Conservation (phyloP, 2,888 invertebrate species). For the Pecten maximus region DNA sequence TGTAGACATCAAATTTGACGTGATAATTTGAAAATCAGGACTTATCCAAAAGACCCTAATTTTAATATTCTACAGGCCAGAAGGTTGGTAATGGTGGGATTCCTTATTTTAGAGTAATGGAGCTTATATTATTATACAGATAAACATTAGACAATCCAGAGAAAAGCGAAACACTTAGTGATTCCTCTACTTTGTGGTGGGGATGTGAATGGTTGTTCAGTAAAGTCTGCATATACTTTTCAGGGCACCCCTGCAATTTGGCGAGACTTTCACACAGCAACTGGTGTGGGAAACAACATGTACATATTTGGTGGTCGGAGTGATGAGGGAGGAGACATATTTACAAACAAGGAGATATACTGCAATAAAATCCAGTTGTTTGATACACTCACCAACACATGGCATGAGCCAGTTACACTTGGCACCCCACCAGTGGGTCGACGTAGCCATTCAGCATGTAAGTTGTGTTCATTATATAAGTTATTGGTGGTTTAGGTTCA, state of each 20-base stretch:
- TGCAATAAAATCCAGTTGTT: slow-evolving; percentile 87
- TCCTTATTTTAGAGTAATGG: no score
- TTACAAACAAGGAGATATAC: slow-evolving; percentile 89
- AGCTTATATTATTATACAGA: no score
- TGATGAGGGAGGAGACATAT: slow-evolving; percentile 87
- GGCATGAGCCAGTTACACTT: slow-evolving; percentile 86
- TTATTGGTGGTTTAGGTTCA: no score
- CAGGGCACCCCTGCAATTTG: slow-evolving; percentile 88
- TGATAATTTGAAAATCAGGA: no score
- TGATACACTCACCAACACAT: slow-evolving; percentile 89
- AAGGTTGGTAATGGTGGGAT: no score
- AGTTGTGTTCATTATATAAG: slow-evolving; percentile 82
- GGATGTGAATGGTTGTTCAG: neutral
- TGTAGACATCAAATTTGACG: no score
- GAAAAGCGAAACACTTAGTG: no score
- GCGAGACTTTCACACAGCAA: slow-evolving; percentile 94
- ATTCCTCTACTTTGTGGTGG: no score
- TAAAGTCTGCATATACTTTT: slow-evolving; percentile 52
- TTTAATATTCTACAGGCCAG: no score
- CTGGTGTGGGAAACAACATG: slow-evolving; percentile 90
- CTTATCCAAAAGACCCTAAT: no score
- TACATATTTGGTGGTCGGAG: slow-evolving; percentile 95
- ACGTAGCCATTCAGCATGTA: slow-evolving; percentile 95
- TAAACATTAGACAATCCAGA: no score
- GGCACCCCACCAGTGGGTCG: slow-evolving; percentile 89